Evolutionary conservation across 2,888 invertebrate species (phyloP).

Genomic region (Lepeophtheirus nordmannii): DNA sequence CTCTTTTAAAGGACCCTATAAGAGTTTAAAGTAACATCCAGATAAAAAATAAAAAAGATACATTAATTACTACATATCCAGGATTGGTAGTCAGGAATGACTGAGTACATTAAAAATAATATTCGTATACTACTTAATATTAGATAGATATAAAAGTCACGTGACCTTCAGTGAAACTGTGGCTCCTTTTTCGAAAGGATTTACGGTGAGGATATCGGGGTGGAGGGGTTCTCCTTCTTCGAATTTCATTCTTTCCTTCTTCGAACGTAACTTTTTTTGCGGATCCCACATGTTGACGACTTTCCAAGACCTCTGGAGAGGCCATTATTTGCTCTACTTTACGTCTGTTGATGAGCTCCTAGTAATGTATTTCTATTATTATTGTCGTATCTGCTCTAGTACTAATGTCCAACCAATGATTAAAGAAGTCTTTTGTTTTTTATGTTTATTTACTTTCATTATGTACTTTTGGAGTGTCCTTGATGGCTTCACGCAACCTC

Average conservation of each 20-base stretch:
- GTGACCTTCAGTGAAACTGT: constrained; percentile 5
- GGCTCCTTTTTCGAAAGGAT: constrained; percentile 5
- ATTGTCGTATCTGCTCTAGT: no score
- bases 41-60: no score
- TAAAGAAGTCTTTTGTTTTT: no score
- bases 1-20: neutral
- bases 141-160: neutral
- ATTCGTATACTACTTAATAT: neutral
- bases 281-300: neutral
- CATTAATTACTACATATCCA: neutral
- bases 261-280: neutral
- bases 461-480: no score
- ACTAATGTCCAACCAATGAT: no score
- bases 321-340: neutral
- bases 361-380: no score
- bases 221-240: neutral
- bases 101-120: no score
- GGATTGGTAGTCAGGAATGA: no score
- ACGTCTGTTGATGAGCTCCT: no score
- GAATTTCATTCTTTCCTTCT: neutral
- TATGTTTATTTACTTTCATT: no score
- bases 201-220: neutral
- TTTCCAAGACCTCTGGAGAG: constrained; percentile 4
- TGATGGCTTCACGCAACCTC: no score
- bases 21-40: neutral